Conservation (phyloP, 2,113 vertebrate species). For the Saguinus imperator region DNA sequence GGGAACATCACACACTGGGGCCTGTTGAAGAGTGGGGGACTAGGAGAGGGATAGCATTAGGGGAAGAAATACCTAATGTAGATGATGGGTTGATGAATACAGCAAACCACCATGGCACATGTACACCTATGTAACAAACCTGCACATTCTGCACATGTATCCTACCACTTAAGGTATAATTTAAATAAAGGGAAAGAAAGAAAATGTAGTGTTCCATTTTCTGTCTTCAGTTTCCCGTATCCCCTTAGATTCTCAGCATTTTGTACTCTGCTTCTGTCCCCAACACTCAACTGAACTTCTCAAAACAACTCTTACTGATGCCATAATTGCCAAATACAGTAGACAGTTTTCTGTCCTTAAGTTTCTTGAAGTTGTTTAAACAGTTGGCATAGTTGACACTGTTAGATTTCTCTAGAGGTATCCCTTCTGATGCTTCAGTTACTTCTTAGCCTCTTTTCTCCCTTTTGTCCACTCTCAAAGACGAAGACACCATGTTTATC, state of each 20-base stretch:
- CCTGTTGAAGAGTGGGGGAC: too few species aligned
- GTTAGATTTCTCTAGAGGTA: not conserved
- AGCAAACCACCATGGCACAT: too few species aligned
- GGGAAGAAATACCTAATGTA: too few species aligned
- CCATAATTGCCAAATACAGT: slow-evolving; percentile 9
- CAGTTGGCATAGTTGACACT: not conserved
- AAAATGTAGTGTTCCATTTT: not conserved
- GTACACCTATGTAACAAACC: too few species aligned
- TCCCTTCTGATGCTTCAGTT: not conserved
- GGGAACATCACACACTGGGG: too few species aligned
- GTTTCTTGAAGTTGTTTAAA: not conserved
- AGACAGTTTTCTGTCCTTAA: not conserved
- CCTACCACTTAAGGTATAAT: too few species aligned
- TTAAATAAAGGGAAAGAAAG: too few species aligned
- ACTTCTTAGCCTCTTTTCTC: not conserved
- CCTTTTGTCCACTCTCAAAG: not conserved
- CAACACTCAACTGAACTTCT: not conserved
- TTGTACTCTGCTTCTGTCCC: not conserved
- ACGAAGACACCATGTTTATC: not conserved
- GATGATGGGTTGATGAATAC: too few species aligned
- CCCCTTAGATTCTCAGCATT: not conserved
- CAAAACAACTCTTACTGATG: not conserved
- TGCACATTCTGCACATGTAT: too few species aligned
- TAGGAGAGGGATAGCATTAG: too few species aligned
- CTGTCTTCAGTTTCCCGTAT: not conserved